Evolutionary conservation across 1,140 invertebrate species (phyloP).

Genomic region (Hypothenemus hampei): DNA sequence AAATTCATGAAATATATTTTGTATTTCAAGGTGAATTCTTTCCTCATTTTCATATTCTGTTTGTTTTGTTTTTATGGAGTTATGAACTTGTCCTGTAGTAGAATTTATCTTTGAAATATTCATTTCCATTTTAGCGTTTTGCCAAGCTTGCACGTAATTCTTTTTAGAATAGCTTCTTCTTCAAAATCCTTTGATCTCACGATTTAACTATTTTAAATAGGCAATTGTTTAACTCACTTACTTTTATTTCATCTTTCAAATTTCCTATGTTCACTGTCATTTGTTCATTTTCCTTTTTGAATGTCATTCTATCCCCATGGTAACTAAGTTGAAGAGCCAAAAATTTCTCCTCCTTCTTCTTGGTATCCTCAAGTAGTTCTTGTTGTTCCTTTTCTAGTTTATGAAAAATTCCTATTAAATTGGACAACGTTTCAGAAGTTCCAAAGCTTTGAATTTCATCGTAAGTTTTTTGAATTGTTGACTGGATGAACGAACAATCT

Average conservation of each 20-base stretch:
- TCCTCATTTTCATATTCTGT: constrained; percentile 30
- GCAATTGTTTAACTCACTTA: constrained; percentile 12
- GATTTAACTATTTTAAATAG: neutral
- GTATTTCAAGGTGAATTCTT: constrained; percentile 33
- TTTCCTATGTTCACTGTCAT: constrained; percentile 29
- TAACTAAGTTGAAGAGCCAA: constrained; percentile 10
- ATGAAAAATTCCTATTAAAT: constrained; percentile 11
- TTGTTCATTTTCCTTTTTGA: constrained; percentile 14
- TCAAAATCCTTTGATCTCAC: constrained; percentile 27
- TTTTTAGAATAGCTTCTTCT: constrained; percentile 31
- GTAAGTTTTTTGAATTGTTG: constrained; percentile 12
- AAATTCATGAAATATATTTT: constrained; percentile 17
- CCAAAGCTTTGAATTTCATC: constrained; percentile 17
- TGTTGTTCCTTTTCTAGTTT: constrained; percentile 18
- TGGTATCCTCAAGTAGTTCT: constrained; percentile 8
- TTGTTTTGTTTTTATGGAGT: constrained; percentile 21
- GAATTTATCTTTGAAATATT: constrained; percentile 13
- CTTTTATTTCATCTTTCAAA: constrained; percentile 38
- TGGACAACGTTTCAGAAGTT: constrained; percentile 14
- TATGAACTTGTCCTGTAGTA: constrained; percentile 17
- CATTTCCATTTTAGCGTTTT: constrained; percentile 31
- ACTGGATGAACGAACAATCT: constrained; percentile 24
- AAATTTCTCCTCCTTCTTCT: constrained; percentile 14
- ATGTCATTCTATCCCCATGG: constrained; percentile 9
- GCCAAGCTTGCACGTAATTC: constrained; percentile 31